phyloP scores from a whole-genome alignment of 2,113 vertebrate genomes.

The Paramormyrops kingsleyae region DNA sequence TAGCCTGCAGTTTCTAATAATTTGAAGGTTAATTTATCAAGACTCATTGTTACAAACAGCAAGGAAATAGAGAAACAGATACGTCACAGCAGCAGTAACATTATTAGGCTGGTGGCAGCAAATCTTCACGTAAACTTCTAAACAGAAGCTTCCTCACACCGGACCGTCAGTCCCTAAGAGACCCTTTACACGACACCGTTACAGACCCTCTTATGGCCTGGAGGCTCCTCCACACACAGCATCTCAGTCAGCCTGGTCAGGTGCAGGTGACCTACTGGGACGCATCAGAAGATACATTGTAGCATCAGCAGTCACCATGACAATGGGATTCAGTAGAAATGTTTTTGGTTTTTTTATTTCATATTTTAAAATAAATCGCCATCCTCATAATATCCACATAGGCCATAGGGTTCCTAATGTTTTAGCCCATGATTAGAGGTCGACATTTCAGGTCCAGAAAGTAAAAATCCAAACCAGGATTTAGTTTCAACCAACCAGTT shows the following conservation, averaged over 20 bases:
- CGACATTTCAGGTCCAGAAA: no score
- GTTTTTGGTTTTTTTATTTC: not conserved
- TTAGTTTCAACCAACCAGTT: no score
- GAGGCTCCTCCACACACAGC: not conserved
- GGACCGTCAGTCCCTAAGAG: not conserved
- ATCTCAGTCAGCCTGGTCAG: not conserved
- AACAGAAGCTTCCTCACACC: not conserved
- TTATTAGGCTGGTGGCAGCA: not conserved
- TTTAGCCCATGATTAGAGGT: no score
- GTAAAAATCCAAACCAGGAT: no score
- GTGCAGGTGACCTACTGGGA: not conserved
- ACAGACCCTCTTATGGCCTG: not conserved
- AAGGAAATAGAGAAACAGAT: not conserved
- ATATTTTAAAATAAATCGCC: no score
- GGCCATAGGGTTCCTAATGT: no score
- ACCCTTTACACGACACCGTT: not conserved
- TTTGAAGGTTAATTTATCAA: not conserved
- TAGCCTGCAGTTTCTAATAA: not conserved
- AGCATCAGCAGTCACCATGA: not conserved
- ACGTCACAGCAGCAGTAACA: not conserved
- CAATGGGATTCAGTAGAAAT: not conserved
- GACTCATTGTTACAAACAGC: not conserved
- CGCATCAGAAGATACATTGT: not conserved
- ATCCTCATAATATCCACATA: no score
- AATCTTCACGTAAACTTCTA: not conserved